These are phyloP conservation scores for Pollenia griseotomentosa DNA, from an alignment of 2,888 invertebrate genomes.

Conservation along the genomic window DNA sequence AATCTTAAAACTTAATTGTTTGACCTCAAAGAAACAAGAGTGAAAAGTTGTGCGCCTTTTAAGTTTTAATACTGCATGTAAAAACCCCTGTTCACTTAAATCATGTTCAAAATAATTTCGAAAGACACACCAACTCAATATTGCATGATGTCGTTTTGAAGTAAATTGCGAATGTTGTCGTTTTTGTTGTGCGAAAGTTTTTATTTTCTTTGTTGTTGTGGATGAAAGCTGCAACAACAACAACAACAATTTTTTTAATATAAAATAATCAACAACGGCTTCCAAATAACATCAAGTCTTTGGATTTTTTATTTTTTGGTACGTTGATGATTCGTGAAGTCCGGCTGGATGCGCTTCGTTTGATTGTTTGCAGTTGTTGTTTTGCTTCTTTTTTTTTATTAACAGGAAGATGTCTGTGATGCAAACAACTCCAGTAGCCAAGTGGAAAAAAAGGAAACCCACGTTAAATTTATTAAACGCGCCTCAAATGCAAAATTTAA, in stretches of 20 bases:
- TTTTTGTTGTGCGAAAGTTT: slow-evolving; percentile 38
- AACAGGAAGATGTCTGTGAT: slow-evolving; percentile 25
- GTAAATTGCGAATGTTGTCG: not conserved
- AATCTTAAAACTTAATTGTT: no score
- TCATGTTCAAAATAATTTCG: slow-evolving; percentile 42
- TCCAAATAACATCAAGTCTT: slow-evolving; percentile 32
- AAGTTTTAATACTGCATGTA: slow-evolving; percentile 1
- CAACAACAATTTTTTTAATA: not conserved
- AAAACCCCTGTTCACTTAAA: not conserved
- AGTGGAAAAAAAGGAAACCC: slow-evolving; percentile 29
- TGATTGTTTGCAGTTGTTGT: slow-evolving; percentile 45
- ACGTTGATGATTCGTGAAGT: slow-evolving; percentile 66
- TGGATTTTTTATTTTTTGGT: slow-evolving; percentile 8
- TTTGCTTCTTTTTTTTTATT: not conserved
- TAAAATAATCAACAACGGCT: slow-evolving; percentile 35
- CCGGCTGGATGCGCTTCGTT: slow-evolving; percentile 73
- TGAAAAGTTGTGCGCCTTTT: not conserved
- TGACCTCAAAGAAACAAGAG: not conserved
- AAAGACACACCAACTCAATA: slow-evolving; percentile 8
- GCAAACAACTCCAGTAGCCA: slow-evolving; percentile 6
- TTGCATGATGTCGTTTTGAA: slow-evolving; percentile 33
- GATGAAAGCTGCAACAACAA: not conserved
- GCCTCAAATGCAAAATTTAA: slow-evolving; percentile 75
- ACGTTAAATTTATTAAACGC: slow-evolving; percentile 73
- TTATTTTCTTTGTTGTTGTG: not conserved